A percentile compares a stretch with the other conserved stretches of the same genome.
Conservation (phyloP, 1,140 invertebrate species). For the Pantala flavescens region DNA sequence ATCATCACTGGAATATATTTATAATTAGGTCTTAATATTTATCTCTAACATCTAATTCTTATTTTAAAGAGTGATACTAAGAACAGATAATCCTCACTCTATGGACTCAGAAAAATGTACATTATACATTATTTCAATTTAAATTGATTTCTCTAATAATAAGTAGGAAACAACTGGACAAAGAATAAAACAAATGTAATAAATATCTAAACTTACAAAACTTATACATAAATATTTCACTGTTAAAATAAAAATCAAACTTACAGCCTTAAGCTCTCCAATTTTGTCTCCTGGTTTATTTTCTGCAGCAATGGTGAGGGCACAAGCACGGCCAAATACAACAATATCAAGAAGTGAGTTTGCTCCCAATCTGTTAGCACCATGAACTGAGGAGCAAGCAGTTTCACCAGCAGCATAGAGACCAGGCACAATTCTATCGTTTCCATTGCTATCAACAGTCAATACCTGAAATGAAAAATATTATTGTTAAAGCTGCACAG, state of each 20-base stretch:
- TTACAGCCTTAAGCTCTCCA: slow-evolving; percentile 56
- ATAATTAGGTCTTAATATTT: too few relatives aligned
- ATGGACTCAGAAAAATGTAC: too few relatives aligned
- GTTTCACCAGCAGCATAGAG: slow-evolving; percentile 62
- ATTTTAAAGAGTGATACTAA: too few relatives aligned
- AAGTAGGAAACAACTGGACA: too few relatives aligned
- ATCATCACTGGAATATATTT: too few relatives aligned
- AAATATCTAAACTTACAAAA: too few relatives aligned
- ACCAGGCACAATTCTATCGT: slow-evolving; percentile 60
- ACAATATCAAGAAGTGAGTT: slow-evolving; percentile 96
- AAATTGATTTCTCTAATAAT: too few relatives aligned
- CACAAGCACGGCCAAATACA: slow-evolving; percentile 94
- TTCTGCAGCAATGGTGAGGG: slow-evolving; percentile 76
- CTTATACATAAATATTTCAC: too few relatives aligned
- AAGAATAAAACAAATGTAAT: neutral
- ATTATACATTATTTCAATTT: too few relatives aligned
- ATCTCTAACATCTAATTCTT: too few relatives aligned
- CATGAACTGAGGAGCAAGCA: slow-evolving; percentile 81
- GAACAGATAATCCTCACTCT: too few relatives aligned
- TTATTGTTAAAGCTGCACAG: too few relatives aligned
- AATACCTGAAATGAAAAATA: slow-evolving; percentile 44
- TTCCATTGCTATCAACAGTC: slow-evolving; percentile 38
- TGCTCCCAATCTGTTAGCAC: slow-evolving; percentile 93
- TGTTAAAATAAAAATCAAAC: slow-evolving; percentile 27
- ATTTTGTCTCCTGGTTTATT: slow-evolving; percentile 75